Percentiles rank a stretch among this genome's conserved stretches.
phyloP scores from a whole-genome alignment of 2,888 invertebrate genomes.

The Lepidochrysops patricia region DNA sequence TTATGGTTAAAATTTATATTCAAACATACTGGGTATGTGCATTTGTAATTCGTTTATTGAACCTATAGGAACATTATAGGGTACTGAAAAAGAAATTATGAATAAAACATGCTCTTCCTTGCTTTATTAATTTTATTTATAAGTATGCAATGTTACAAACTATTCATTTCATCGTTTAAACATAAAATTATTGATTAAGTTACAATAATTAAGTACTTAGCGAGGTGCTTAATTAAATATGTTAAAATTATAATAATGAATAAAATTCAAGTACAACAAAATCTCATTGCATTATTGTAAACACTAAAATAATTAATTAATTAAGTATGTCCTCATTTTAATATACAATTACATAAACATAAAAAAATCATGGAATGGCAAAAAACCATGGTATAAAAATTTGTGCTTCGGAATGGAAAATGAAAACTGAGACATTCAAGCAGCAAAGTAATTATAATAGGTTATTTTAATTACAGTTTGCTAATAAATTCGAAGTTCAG shows the following conservation, averaged over 20 bases:
- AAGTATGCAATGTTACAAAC: conserved; percentile 41
- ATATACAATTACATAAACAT: neutral
- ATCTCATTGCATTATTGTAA: conserved; percentile 4
- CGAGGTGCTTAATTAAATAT: conserved; percentile 20
- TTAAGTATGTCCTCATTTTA: neutral
- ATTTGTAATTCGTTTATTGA: too few relatives aligned
- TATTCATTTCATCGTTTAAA: conserved; percentile 46
- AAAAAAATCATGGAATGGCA: neutral
- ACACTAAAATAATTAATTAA: neutral
- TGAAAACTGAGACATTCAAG: neutral
- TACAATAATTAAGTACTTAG: conserved; percentile 49
- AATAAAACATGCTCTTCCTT: conserved; percentile 23
- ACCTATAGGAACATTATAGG: too few relatives aligned
- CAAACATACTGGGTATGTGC: too few relatives aligned
- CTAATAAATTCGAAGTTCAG: conserved; percentile 41
- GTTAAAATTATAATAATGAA: conserved; percentile 1
- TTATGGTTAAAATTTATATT: too few relatives aligned
- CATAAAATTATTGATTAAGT: conserved; percentile 35
- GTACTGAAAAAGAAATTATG: too few relatives aligned
- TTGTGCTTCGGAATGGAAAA: conserved; percentile 7
- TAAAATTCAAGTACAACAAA: neutral
- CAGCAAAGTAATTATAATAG: neutral
- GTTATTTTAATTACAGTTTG: neutral
- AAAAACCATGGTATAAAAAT: neutral
- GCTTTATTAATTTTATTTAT: conserved; percentile 62